Base-by-base conservation (phyloP, 2,888 invertebrate species). In the Argyresthia goedartella region DNA sequence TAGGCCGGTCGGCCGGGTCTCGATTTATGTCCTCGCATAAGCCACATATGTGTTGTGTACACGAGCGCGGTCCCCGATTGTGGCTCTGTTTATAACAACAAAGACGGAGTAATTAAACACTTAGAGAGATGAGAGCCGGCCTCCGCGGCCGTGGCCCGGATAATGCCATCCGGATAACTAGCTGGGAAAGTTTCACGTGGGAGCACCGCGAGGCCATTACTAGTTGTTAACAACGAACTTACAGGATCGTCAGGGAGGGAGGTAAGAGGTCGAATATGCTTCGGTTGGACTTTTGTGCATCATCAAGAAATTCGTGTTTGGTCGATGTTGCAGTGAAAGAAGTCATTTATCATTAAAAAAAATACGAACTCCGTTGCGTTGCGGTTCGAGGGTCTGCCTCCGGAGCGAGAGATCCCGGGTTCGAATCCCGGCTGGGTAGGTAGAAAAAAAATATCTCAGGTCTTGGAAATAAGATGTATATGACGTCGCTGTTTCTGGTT, bases 61-160 rank as follows among this genome's bases (percentile, higher is more conserved):
- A 43, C 59, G 51, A 61, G 60, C 62, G 61, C 60, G 59, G 63
- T 63, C 65, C 65, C 62, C 62, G 69, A 65, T 69, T 70, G 72
- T 60, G 73, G 68, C 64, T 60, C 68, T 71, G 76, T 76, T 76
- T 77, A 73, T 73, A 77, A 77, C 78, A 76, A 78, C 76, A 75
- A 73, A 71, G 75, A 69, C 66, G 62, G 60, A 73, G 77, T 77
- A 75, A 78, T 79, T 78, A 76, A 75, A 74, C 73, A 77, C 73
- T 74, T 73, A 74, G 71, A 71, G 25, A 25, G 65, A 65, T 60
- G 66, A 61, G 64, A 66, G 62, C 61, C 58, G 67, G 61, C 61
- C 62, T 49, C 33, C 36, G 33, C 62, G 60, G 34, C 47, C 41
- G 14, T 13, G 58, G 58, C 53, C 55, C 60, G 63, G 66, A 65